Evolutionary conservation across 2,888 invertebrate species (phyloP).

Genomic region (Andrena chrysosceles): DNA sequence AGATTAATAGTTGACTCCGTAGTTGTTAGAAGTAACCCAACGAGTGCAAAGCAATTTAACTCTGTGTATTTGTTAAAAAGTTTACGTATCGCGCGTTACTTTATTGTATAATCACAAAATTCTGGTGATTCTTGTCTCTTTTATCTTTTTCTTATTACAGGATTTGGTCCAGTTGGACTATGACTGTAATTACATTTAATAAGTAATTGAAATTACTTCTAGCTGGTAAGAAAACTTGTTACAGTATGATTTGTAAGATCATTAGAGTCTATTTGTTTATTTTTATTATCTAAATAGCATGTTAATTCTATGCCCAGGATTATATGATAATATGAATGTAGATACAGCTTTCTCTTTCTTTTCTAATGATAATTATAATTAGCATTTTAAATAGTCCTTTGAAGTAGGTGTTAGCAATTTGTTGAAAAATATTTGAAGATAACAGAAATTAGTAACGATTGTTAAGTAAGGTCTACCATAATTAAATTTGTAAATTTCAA

Average conservation of each 20-base stretch:
- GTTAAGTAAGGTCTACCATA: neutral
- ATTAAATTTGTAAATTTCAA: neutral
- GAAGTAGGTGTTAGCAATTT: neutral
- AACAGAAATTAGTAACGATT: neutral
- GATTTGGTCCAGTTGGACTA: slow-evolving; percentile 21
- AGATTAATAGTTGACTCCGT: neutral
- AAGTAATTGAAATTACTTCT: slow-evolving; percentile 29
- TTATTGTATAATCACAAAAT: neutral
- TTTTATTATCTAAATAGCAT: neutral
- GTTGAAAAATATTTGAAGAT: neutral
- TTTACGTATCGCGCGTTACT: neutral
- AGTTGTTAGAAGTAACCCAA: neutral
- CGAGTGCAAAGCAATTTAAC: neutral
- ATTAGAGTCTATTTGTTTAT: neutral
- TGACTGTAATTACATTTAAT: slow-evolving; percentile 20
- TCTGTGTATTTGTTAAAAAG: neutral
- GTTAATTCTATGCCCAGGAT: neutral
- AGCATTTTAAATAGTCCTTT: neutral
- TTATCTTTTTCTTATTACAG: slow-evolving; percentile 43
- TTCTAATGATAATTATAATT: neutral
- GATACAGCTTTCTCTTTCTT: neutral
- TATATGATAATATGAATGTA: neutral
- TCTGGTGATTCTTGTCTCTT: neutral
- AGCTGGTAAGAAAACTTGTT: slow-evolving; percentile 29
- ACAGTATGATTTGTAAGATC: neutral